Base-by-base conservation (phyloP, 2,113 vertebrate species). In the Toxotes chatareus region DNA sequence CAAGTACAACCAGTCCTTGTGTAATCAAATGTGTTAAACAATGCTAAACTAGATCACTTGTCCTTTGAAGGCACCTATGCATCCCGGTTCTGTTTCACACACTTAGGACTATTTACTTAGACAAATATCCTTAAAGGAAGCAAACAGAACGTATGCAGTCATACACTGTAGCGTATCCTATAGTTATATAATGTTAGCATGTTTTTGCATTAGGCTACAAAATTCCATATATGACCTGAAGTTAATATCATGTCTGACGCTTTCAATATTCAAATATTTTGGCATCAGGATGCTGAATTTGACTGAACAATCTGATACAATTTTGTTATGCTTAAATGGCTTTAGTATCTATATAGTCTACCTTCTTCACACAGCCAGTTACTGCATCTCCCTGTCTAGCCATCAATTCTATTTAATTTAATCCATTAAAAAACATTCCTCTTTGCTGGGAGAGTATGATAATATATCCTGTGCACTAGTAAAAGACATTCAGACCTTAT, bases 221-320 rank as follows among this genome's bases (percentile, higher is more conserved):
- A 78, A 21, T 4, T 47, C 68, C 82, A 80, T 86, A 75, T 81
- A 79, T 88, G 82, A 86, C 40, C 65, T 75, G n/a, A 19, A 68
- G 64, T 65, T 44, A 72, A 8, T 67, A 55, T 73, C 42, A 38
- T 27, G n/a, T 34, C 34, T 56, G 49, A 57, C 3, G 36, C 57
- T 47, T 36, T 77, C 60, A 63, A 17, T 80, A 92, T 86, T 90
- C 79, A 93, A 91, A 93, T 86, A 13, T 23, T 59, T 46, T 31
- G 38, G 47, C n/a, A 53, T 63, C 73, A 53, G 31, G 66, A 59
- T 36, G 75, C 13, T 59, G 19, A 53, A 89, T 93, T 93, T 91
- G 86, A 88, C 82, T 91, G 12, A 3, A n/a, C 14, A 53, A 73
- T 82, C 78, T 68, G 87, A 92, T 90, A 76, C 78, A 71, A 27